Conservation (phyloP, 64 coral and sea anemone species). For the Porites lutea region DNA sequence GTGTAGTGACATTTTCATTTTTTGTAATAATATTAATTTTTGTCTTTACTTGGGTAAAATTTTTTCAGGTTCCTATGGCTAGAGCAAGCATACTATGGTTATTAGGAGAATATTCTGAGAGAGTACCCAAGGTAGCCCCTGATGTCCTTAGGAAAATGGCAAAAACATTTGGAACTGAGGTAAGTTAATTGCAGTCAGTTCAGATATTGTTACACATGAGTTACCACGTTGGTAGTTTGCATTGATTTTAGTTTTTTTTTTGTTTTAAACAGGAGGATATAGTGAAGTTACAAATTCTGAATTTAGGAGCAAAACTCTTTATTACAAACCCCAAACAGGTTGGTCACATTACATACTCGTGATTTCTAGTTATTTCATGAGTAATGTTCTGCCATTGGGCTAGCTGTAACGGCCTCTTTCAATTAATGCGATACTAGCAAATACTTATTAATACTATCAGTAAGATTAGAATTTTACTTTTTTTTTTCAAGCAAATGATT, state of each 20-base stretch:
- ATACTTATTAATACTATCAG: too few species aligned
- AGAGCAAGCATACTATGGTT: slow-evolving; percentile 98
- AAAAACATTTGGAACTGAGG: slow-evolving; percentile 92
- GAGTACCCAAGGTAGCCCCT: slow-evolving; percentile 97
- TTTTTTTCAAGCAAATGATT: too few species aligned
- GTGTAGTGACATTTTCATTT: too few species aligned
- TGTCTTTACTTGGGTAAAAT: neutral
- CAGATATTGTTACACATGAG: neutral
- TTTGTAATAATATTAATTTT: too few species aligned
- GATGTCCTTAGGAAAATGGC: slow-evolving; percentile 95
- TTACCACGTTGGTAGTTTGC: too few species aligned
- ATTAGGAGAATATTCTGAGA: slow-evolving; percentile 95
- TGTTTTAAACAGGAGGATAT: slow-evolving; percentile 86
- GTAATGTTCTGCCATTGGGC: too few species aligned
- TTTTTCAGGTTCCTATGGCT: slow-evolving; percentile 93
- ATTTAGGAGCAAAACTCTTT: slow-evolving; percentile 81
- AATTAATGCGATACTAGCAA: too few species aligned
- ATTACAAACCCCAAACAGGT: slow-evolving; percentile 97
- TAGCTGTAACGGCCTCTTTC: too few species aligned
- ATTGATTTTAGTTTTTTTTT: neutral
- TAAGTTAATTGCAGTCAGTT: neutral
- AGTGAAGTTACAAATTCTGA: slow-evolving; percentile 94
- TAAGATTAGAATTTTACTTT: too few species aligned
- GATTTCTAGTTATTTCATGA: too few species aligned
- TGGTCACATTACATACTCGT: neutral